Conservation (phyloP, 2,797 vertebrate genomes). For the Tangara arthus region DNA sequence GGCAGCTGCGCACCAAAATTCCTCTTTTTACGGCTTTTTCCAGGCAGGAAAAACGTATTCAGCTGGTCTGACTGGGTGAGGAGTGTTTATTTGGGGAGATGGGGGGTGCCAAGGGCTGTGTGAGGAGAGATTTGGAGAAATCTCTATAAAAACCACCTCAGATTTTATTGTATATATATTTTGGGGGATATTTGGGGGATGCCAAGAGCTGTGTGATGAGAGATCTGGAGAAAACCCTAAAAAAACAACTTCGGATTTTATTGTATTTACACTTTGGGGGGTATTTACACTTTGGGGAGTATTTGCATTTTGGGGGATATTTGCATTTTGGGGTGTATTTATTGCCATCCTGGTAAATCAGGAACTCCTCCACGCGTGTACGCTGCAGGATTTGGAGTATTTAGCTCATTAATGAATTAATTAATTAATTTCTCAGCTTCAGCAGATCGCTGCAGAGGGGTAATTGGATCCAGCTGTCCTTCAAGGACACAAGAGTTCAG, state of each 20-base stretch:
- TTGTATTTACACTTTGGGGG: no score
- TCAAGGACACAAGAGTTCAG: background rate
- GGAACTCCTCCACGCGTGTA: accelerated
- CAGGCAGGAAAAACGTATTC: accelerated
- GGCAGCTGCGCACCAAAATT: background rate
- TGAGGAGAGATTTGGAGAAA: background rate
- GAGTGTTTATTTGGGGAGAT: background rate
- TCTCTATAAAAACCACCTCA: background rate
- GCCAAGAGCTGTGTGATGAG: no score
- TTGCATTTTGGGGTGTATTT: background rate
- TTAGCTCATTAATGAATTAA: background rate
- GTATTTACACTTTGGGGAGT: no score
- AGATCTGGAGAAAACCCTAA: no score
- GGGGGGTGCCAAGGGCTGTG: no score
- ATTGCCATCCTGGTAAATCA: background rate
- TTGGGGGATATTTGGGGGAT: no score
- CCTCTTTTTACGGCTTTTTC: background rate
- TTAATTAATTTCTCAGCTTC: background rate
- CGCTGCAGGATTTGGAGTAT: background rate
- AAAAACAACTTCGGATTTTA: no score
- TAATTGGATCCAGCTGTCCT: background rate
- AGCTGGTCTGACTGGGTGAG: accelerated
- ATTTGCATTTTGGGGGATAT: accelerated
- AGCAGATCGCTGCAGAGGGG: accelerated
- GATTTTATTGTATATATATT: background rate